phyloP scores from a whole-genome alignment of 2,888 invertebrate genomes.

The Dioctria rufipes region DNA sequence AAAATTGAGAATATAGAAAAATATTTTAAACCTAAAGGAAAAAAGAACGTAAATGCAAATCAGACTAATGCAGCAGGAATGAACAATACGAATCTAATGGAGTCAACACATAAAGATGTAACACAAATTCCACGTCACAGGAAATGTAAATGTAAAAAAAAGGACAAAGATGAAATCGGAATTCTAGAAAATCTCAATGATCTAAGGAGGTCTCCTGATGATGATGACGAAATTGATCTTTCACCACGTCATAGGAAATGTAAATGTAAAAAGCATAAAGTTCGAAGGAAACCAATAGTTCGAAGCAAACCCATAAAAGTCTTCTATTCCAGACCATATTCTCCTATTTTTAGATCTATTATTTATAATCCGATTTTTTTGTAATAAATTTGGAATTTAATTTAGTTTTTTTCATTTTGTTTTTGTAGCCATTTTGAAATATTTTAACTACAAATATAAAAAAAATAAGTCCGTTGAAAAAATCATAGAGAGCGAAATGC shows the following conservation, averaged over 20 bases:
- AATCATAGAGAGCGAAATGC: too few relatives aligned
- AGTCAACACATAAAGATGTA: not conserved
- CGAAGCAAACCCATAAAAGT: too few relatives aligned
- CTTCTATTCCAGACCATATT: too few relatives aligned
- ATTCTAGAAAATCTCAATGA: not conserved
- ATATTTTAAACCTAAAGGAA: not conserved
- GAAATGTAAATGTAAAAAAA: conserved; percentile 2
- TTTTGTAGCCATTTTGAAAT: too few relatives aligned
- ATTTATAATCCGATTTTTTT: too few relatives aligned
- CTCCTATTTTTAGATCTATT: too few relatives aligned
- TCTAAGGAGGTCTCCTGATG: too few relatives aligned
- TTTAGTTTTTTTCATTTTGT: too few relatives aligned
- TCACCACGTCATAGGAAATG: not conserved
- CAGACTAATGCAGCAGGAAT: not conserved
- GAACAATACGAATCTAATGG: not conserved
- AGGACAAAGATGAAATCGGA: not conserved
- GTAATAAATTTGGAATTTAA: too few relatives aligned
- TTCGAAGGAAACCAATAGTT: not conserved
- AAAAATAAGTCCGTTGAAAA: too few relatives aligned
- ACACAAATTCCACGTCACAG: not conserved
- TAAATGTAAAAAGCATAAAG: not conserved
- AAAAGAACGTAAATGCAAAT: not conserved
- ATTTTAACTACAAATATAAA: too few relatives aligned
- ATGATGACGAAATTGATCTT: not conserved
- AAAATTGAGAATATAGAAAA: conserved; percentile 5